Conservation (phyloP, 2,797 vertebrate species). For the Melanotaenia pygmaea region DNA sequence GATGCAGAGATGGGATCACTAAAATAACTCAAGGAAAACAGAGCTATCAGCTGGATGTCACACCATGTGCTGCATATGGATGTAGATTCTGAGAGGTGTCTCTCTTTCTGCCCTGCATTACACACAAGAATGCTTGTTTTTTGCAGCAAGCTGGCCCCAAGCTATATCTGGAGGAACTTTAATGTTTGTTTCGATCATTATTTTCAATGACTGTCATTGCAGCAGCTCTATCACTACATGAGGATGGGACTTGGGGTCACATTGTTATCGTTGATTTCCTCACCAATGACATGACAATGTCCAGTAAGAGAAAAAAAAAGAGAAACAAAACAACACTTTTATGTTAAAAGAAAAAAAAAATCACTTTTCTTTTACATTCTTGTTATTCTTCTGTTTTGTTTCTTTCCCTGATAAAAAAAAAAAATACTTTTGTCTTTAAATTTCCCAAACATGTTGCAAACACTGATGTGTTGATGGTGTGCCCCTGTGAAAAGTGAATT, state of each 20-base stretch:
- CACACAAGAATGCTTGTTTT: conserved; percentile 7
- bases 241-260: conserved; percentile 60
- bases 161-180: conserved; percentile 63
- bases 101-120: conserved; percentile 16
- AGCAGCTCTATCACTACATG: conserved; percentile 41
- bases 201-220: conserved; percentile 55
- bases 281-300: conserved; percentile 46
- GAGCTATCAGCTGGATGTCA: conserved; percentile 53
- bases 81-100: conserved; percentile 34
- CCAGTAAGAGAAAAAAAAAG: conserved; percentile 14
- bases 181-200: conserved; percentile 65
- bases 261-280: conserved; percentile 66
- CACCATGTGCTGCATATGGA: conserved; percentile 43
- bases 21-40: conserved; percentile 55
- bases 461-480: conserved; percentile 38
- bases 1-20: conserved; percentile 42
- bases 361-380: conserved; percentile 12
- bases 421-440: conserved; percentile 32
- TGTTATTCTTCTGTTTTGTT: conserved; percentile 3
- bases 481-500: conserved; percentile 60
- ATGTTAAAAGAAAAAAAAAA: conserved; percentile 2
- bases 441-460: conserved; percentile 33
- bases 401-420: not conserved
- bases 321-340: conserved; percentile 21
- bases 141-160: conserved; percentile 23